phyloP scores from a whole-genome alignment of 2,113 vertebrate genomes.

The Bubalus kerabau region DNA sequence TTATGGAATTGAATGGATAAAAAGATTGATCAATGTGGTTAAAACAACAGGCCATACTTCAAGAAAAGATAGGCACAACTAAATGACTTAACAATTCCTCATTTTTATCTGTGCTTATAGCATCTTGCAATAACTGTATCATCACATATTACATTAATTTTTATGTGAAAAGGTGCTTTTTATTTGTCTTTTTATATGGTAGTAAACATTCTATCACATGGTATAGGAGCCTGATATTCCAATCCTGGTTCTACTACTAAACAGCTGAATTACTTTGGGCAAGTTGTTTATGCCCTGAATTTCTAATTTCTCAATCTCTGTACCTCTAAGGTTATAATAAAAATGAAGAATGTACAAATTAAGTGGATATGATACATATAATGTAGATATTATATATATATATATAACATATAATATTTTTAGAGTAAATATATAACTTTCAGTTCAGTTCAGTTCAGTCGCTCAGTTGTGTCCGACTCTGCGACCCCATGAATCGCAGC shows the following conservation, averaged over 20 bases:
- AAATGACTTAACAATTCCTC: conserved; percentile 79
- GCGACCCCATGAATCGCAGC: too few species aligned
- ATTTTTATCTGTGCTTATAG: conserved; percentile 57
- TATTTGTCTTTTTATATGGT: background rate
- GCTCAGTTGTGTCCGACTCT: too few species aligned
- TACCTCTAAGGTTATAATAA: background rate
- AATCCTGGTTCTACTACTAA: background rate
- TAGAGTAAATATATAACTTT: background rate
- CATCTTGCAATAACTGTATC: conserved; percentile 54
- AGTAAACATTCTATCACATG: background rate
- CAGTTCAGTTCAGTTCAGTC: too few species aligned
- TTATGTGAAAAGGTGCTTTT: conserved; percentile 33
- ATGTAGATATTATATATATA: background rate
- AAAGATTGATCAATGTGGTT: conserved; percentile 91
- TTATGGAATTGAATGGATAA: conserved; percentile 81
- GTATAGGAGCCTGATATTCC: background rate
- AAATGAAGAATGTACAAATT: background rate
- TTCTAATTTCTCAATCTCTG: background rate
- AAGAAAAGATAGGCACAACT: conserved; percentile 81
- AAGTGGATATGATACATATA: background rate
- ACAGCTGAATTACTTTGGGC: background rate
- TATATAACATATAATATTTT: background rate
- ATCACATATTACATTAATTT: conserved; percentile 50
- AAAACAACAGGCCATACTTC: conserved; percentile 83
- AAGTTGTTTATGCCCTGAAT: background rate